Conservation (phyloP, 2,113 vertebrate genomes). For the Tricholaema leucomelas region DNA sequence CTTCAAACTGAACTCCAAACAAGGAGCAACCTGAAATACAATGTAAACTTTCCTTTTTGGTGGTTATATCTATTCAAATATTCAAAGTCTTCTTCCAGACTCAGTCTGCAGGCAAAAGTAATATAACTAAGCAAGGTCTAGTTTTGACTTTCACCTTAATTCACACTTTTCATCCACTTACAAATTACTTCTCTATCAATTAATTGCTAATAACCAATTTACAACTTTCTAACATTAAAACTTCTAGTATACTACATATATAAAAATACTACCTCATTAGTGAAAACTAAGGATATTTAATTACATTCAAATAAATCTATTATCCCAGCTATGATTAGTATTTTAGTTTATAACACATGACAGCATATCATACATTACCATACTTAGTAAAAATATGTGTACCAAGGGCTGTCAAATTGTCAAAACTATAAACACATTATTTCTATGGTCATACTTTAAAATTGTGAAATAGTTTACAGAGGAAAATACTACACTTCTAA, state of each 20-base stretch:
- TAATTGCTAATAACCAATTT: not conserved
- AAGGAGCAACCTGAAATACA: not conserved
- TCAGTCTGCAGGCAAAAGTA: not conserved
- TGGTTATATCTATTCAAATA: not conserved
- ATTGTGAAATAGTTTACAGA: not conserved
- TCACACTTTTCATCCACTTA: not conserved
- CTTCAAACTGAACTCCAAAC: not conserved
- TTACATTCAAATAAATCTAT: conserved; percentile 14
- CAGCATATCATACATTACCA: not conserved
- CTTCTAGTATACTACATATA: not conserved
- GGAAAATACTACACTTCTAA: not conserved
- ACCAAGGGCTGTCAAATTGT: not conserved
- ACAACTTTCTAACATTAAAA: not conserved
- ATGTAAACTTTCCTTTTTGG: not conserved
- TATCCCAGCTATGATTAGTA: not conserved
- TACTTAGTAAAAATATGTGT: not conserved
- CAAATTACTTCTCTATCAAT: not conserved
- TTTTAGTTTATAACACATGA: conserved; percentile 8
- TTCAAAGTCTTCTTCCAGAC: not conserved
- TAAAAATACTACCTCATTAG: not conserved
- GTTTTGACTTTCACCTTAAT: not conserved
- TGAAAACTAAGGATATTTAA: not conserved
- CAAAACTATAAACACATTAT: not conserved
- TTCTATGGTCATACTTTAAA: not conserved
- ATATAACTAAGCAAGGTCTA: not conserved